A percentile compares a stretch with the other conserved stretches of the same genome.
phyloP scores from a whole-genome alignment of 2,113 vertebrate species.

The Carassius carassius region DNA sequence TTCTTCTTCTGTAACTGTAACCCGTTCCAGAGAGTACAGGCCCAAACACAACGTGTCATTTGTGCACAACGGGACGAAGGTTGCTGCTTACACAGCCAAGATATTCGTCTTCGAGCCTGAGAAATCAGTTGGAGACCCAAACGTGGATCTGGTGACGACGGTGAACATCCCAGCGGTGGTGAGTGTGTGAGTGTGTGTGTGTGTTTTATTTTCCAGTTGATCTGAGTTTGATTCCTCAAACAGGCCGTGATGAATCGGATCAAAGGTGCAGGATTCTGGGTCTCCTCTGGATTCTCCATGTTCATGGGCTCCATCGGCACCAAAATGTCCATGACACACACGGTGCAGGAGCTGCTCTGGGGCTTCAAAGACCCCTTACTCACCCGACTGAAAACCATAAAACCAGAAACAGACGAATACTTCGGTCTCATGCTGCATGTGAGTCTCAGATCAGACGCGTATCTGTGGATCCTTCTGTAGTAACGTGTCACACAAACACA shows the following conservation, averaged over 20 bases:
- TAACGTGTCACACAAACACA: no score
- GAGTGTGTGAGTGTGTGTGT: background rate
- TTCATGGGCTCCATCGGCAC: slow-evolving; percentile 56
- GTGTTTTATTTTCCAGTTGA: background rate
- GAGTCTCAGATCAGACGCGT: slow-evolving; percentile 36
- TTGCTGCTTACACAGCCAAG: slow-evolving; percentile 86
- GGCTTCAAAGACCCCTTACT: slow-evolving; percentile 88
- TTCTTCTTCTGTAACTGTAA: no score
- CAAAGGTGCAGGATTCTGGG: slow-evolving; percentile 58
- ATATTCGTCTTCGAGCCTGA: slow-evolving; percentile 85
- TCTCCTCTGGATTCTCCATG: slow-evolving; percentile 6
- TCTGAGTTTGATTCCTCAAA: background rate
- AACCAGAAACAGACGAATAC: slow-evolving; percentile 67
- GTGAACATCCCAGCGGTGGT: slow-evolving; percentile 90
- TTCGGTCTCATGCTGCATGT: slow-evolving; percentile 92
- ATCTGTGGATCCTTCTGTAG: no score
- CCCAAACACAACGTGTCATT: slow-evolving; percentile 84
- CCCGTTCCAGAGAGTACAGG: slow-evolving; percentile 83
- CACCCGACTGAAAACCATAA: slow-evolving; percentile 52
- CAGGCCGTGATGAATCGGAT: slow-evolving; percentile 85
- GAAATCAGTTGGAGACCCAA: slow-evolving; percentile 86
- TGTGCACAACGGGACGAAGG: slow-evolving; percentile 82
- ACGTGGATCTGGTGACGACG: slow-evolving; percentile 82
- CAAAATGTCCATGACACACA: slow-evolving; percentile 77
- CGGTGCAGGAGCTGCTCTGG: slow-evolving; percentile 87